Evolutionary conservation across 2,888 invertebrate genomes (phyloP), one percentile per base, ranked within the genome.

Genomic region (Himalopsyche japonica): DNA sequence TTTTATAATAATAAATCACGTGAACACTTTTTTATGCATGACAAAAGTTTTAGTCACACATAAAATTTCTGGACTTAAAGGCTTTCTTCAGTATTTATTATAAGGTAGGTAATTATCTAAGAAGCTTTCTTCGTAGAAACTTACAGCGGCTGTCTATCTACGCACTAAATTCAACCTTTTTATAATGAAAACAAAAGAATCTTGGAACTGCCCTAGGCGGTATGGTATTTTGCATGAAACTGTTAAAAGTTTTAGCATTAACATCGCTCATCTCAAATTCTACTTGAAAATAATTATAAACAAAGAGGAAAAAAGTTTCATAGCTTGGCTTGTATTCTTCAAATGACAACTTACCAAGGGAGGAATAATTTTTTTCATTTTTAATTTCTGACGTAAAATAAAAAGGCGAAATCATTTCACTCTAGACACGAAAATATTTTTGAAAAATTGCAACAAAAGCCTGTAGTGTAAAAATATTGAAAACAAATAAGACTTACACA

Each of bases 211-310:
- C 81, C 77, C 76, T 81, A 76, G 76, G 76, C 81, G 76, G 76
- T 81, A 37, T 47, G 81, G n/a, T 76, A 76, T 76, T 76, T 76
- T 43, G 70, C 76, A 81, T 48, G 81, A 76, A 76, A 81, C 76
- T 76, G 81, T 81, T 81, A 81, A 81, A 81, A 81, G 76, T 81
- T 81, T 76, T 47, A 76, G 43, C 81, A 81, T 77, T 76, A 48
- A 76, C 81, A 43, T 76, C 27, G 43, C 24, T 81, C 76, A 76
- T 81, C 76, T 76, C 43, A 70, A 70, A 70, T 70, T 27, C 30
- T 30, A 27, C 27, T 70, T 27, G 70, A 27, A 70, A 30, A 70
- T 70, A 70, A 70, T 70, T 70, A 70, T 70, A 70, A 70, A 70
- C 70, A 70, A 24, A 27, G 70, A 30, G 70, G 1, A 30, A 30